Evolutionary conservation across 2,113 vertebrate genomes (phyloP).

Genomic region (Zosterops hypoxanthus): DNA sequence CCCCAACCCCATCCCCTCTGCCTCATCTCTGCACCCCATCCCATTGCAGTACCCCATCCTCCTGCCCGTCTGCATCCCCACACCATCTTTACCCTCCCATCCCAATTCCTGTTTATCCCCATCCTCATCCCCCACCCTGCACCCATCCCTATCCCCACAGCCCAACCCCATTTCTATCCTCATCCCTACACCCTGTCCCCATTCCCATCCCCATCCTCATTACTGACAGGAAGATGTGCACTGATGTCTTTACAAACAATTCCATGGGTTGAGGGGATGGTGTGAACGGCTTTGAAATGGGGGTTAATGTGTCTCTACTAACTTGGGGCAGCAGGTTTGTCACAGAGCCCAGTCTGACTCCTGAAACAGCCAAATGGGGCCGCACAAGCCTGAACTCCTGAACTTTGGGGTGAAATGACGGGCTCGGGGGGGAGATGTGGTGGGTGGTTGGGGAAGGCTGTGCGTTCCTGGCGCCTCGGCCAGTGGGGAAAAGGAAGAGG

Average conservation of each 20-base stretch:
- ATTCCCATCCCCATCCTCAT: background rate
- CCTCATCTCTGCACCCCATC: background rate
- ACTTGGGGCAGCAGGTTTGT: background rate
- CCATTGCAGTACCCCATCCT: background rate
- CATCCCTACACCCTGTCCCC: background rate
- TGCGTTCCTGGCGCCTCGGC: background rate
- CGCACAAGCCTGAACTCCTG: accelerated
- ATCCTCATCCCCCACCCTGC: too few species aligned
- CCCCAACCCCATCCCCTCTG: background rate
- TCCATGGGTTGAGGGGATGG: background rate
- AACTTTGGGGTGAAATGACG: background rate
- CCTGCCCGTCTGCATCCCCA: too few species aligned
- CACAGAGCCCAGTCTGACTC: accelerated
- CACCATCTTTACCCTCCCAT: background rate
- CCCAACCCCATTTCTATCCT: background rate
- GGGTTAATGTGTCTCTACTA: too few species aligned
- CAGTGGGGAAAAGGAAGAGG: background rate
- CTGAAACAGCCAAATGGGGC: background rate
- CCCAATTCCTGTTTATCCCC: background rate
- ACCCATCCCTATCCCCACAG: too few species aligned
- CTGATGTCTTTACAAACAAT: background rate
- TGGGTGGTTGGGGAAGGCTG: accelerated
- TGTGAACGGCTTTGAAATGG: accelerated
- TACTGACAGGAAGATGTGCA: background rate
- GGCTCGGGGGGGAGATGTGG: accelerated